phyloP scores from a whole-genome alignment of 2,888 invertebrate genomes.

The Drosophila dives region DNA sequence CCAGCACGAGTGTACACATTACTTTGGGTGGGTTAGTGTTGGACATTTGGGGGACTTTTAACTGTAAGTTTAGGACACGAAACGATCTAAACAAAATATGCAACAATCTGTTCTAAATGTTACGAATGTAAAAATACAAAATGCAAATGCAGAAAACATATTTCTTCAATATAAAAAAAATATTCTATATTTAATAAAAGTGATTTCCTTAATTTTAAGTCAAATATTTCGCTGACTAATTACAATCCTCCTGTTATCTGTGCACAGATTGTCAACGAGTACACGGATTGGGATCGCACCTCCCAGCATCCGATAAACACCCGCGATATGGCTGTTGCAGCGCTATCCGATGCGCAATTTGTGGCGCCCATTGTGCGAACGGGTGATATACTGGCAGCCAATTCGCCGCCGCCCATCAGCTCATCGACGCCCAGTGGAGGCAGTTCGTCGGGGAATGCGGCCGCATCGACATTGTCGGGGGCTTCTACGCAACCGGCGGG shows the following conservation, averaged over 20 bases:
- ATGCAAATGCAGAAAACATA: not conserved
- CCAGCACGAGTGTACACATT: slow-evolving; percentile 1
- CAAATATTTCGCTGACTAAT: not conserved
- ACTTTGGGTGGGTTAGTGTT: not conserved
- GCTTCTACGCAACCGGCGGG: slow-evolving; percentile 85
- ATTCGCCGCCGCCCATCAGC: slow-evolving; percentile 85
- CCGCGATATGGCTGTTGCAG: slow-evolving; percentile 94
- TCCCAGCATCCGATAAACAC: slow-evolving; percentile 95
- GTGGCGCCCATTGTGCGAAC: slow-evolving; percentile 95
- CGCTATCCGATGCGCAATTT: slow-evolving; percentile 96
- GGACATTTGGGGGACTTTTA: not conserved
- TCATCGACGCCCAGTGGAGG: slow-evolving; percentile 37
- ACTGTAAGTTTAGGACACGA: not conserved
- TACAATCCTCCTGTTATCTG: not conserved
- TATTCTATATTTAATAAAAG: not conserved
- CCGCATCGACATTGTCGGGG: slow-evolving; percentile 76
- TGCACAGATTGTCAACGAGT: slow-evolving; percentile 91
- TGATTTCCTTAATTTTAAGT: not conserved
- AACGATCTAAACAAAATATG: not conserved
- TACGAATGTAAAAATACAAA: not conserved
- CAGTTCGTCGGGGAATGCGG: slow-evolving; percentile 69
- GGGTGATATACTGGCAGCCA: slow-evolving; percentile 91
- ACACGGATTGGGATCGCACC: slow-evolving; percentile 98
- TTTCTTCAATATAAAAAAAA: not conserved
- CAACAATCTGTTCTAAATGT: not conserved